Base-by-base conservation (phyloP, 2,797 vertebrate species). In the Sylvilagus floridanus region DNA sequence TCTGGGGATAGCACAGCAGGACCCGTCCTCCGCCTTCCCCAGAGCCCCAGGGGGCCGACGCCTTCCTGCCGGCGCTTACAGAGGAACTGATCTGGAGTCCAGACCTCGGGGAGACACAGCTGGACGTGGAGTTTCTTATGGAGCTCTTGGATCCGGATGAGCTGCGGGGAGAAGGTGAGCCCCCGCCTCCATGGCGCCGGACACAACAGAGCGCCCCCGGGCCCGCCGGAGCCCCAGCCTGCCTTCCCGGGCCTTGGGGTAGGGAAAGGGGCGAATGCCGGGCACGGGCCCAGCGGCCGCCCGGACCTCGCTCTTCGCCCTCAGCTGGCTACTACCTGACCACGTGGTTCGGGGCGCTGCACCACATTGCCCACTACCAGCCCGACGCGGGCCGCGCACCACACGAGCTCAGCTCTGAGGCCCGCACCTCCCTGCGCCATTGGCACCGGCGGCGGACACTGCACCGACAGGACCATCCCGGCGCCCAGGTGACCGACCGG, bases 41-140 rank as follows among this genome's bases (percentile, higher is more conserved):
- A 98, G 98, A 98, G 77, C 94, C 98, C 12, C 91, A 98, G 14
- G 99, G 99, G 57, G 99, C 99, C 0, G 99, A 99, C 75, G 99
- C 99, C 89, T 99, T 99, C 97, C 97, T 99, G 91, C 99, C 99
- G 0, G 99, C 99, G 24, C 97, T 99, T 96, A 99, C 99, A 0
- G 99, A 99, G 98, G 98, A 99, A 73, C 97, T 99, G 84, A 97
- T 99, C 78, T 98, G 98, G 66, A 98, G 99, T 76, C 97, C 96
- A 0, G 97, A 99, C 50, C 93, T 99, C 66, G 97, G 97, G 81
- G 98, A 98, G 60, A 98, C 99, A 62, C 99, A 99, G 97, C 78
- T 99, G 28, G 99, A 99, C 93, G 99, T 99, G 0, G 99, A 99
- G 95, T 99, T 99, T 97, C 99, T 99, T 97, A 99, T 99, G 99